Conservation (phyloP, 2,113 vertebrate genomes). For the Zingel zingel region DNA sequence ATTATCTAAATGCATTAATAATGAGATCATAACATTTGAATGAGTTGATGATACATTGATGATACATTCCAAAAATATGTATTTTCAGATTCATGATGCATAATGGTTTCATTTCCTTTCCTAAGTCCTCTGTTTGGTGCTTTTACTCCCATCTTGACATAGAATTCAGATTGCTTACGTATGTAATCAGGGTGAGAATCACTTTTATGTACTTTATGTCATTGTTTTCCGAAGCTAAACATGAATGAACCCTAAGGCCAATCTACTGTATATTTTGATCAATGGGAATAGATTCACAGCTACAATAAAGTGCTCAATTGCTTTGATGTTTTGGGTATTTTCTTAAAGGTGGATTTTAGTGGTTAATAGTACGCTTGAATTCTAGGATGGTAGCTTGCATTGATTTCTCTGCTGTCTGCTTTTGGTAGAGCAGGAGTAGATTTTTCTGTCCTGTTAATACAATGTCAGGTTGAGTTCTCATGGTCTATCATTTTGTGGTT, state of each 20-base stretch:
- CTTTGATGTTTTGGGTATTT: conserved; percentile 21
- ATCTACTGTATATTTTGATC: conserved; percentile 11
- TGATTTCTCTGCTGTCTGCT: conserved; percentile 3
- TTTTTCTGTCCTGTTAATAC: conserved; percentile 18
- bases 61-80: neutral
- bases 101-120: conserved; percentile 29
- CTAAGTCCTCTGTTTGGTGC: neutral
- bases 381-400: neutral
- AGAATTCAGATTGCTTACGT: conserved; percentile 9
- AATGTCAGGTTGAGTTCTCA: conserved; percentile 2
- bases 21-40: conserved; percentile 24
- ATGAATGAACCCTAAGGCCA: conserved; percentile 23
- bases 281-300: neutral
- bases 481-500: conserved; percentile 2
- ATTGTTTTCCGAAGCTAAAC: conserved; percentile 22
- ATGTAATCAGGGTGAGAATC: conserved; percentile 13
- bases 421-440: neutral
- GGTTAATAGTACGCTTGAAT: neutral
- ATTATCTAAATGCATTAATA: conserved; percentile 18
- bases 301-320: conserved; percentile 2
- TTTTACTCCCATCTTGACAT: conserved; percentile 11
- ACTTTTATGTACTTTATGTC: conserved; percentile 3
- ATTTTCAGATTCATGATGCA: conserved; percentile 13
- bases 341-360: neutral
- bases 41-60: too few species aligned